Percentiles rank a stretch among this genome's conserved stretches.
Conservation (phyloP, 92 coral and sea anemone genomes). For the Blastomussa wellsi region DNA sequence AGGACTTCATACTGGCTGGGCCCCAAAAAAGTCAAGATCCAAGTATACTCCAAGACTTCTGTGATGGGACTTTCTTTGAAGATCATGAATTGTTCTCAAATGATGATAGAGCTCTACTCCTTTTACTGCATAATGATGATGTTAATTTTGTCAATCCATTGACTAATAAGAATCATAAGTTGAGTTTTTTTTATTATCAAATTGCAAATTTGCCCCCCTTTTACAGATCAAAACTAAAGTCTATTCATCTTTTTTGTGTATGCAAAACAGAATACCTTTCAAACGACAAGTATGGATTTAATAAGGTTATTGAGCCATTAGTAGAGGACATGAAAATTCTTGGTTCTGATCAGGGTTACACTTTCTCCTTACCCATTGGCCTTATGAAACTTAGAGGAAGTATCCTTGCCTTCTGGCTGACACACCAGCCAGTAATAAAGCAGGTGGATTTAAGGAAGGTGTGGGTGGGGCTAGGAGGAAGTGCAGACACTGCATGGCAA, state of each 20-base stretch:
- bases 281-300: slow-evolving; percentile 43
- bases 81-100: slow-evolving; percentile 41
- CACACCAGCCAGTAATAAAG: slow-evolving; percentile 61
- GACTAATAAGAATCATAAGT: slow-evolving; percentile 41
- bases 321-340: slow-evolving; percentile 46
- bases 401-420: slow-evolving; percentile 53
- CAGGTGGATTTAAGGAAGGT: slow-evolving; percentile 61
- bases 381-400: slow-evolving; percentile 48
- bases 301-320: slow-evolving; percentile 44
- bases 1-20: slow-evolving; percentile 40
- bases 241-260: slow-evolving; percentile 38
- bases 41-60: slow-evolving; percentile 40
- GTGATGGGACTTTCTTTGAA: slow-evolving; percentile 52
- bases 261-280: slow-evolving; percentile 39
- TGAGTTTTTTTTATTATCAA: slow-evolving; percentile 57
- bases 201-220: slow-evolving; percentile 30
- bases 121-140: slow-evolving; percentile 53
- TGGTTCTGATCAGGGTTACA: slow-evolving; percentile 37
- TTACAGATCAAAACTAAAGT: slow-evolving; percentile 50
- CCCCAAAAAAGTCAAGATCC: slow-evolving; percentile 25
- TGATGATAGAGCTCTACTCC: slow-evolving; percentile 40
- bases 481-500: slow-evolving; percentile 57
- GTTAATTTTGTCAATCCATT: slow-evolving; percentile 47
- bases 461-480: slow-evolving; percentile 57
- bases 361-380: slow-evolving; percentile 40